Percentiles rank a stretch among this genome's conserved stretches.
These are phyloP conservation scores for Coluber constrictor DNA, from an alignment of 2,797 vertebrate genomes.

Conservation along the genomic window DNA sequence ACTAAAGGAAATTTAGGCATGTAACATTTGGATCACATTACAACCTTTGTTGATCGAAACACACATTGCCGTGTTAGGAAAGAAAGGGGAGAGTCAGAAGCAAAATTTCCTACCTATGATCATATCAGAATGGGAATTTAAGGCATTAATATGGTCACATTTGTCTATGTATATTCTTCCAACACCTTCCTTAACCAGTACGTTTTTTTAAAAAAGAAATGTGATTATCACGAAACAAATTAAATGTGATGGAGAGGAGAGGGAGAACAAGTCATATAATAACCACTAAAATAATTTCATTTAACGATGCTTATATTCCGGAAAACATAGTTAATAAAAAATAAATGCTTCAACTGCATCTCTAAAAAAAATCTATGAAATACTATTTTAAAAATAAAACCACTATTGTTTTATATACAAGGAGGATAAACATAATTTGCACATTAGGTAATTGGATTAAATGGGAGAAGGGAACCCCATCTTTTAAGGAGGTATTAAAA, in stretches of 20 bases:
- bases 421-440: conserved; percentile 11
- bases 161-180: conserved; percentile 26
- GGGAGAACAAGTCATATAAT: conserved; percentile 19
- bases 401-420: not conserved
- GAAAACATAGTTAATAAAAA: conserved; percentile 61
- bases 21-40: not conserved
- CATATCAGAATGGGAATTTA: conserved; percentile 45
- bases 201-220: not conserved
- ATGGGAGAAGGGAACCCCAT: conserved; percentile 17
- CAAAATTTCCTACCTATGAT: not conserved
- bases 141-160: conserved; percentile 33
- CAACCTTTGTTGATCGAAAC: conserved; percentile 28
- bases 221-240: not conserved
- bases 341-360: conserved; percentile 52
- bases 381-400: conserved; percentile 22
- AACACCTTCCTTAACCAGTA: not conserved
- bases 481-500: conserved; percentile 39
- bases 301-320: conserved; percentile 61
- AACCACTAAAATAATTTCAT: conserved; percentile 51
- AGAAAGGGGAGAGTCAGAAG: not conserved
- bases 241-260: not conserved
- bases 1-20: conserved; percentile 53
- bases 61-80: not conserved
- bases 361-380: conserved; percentile 49
- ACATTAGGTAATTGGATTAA: conserved; percentile 23